Base-by-base conservation (phyloP, 2,888 invertebrate species). In the Thereva nobilitata region DNA sequence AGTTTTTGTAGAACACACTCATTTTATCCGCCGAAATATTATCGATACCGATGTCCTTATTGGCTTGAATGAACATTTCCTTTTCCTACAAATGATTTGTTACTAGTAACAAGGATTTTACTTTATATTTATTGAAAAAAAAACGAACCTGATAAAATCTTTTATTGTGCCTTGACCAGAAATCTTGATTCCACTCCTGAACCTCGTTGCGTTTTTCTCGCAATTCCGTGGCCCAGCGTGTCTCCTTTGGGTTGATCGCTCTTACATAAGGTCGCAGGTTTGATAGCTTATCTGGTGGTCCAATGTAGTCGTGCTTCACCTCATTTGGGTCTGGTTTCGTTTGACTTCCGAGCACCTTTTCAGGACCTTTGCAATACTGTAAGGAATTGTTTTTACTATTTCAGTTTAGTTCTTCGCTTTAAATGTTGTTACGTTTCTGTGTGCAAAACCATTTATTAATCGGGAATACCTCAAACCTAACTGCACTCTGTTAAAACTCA, bases 1-100 rank as follows among this genome's bases (percentile, higher is more conserved):
- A 95, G 56, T 85, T 80, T 82, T 92, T 93, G 76, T 95, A 95
- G 80, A 95, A 95, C 35, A 89, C 86, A 73, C 94, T 93, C 90
- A 95, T 91, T 80, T 92, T 90, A 80, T 93, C 92, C 1, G 92
- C 88, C 4, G 87, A 86, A 34, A 90, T 77, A 49, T 85, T 86
- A 64, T 83, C 82, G 71, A 85, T 71, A 35, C 75, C 76, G n/a
- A 67, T 81, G 5, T 81, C 77, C 61, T 82, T 82, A 53, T 84
- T 83, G 10, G 82, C 70, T 64, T 83, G 81, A 4, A 88, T 76
- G 74, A 86, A 89, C 42, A 83, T 82, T 71, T 86, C 84, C 81
- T 82, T 80, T 84, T 86, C 88, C 87, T 82, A 67, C 71, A 67
- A 63, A 64, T 66, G 64, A 57, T 34, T 65, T n/a, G 23, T 49